These are phyloP conservation scores for Labrus mixtus DNA, from an alignment of 2,113 vertebrate species.

Conservation along the genomic window DNA sequence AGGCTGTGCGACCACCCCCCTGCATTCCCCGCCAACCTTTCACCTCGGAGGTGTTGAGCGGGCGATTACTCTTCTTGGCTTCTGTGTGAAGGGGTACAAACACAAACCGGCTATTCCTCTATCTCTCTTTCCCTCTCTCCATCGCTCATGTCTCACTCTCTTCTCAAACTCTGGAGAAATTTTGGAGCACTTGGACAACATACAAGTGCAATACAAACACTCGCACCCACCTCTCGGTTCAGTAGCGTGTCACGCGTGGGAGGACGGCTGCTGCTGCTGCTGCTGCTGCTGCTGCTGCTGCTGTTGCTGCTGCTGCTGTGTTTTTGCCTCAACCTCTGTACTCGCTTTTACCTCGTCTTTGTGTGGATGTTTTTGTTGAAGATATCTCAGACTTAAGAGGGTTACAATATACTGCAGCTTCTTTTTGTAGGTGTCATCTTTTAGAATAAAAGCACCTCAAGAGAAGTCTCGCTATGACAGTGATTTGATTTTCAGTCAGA, in stretches of 20 bases:
- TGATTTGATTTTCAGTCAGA: background rate
- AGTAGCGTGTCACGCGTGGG: slow-evolving; percentile 37
- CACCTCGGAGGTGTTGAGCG: slow-evolving; percentile 79
- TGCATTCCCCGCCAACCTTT: slow-evolving; percentile 76
- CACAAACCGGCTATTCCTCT: slow-evolving; percentile 51
- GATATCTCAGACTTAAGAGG: background rate
- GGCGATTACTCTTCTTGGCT: slow-evolving; percentile 83
- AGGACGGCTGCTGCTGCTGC: slow-evolving; percentile 25
- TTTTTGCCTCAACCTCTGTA: slow-evolving; percentile 12
- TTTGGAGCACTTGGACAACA: slow-evolving; percentile 33
- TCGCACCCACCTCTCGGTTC: slow-evolving; percentile 37
- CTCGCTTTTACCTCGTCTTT: slow-evolving; percentile 8
- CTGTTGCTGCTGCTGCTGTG: slow-evolving; percentile 31
- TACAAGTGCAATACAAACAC: slow-evolving; percentile 50
- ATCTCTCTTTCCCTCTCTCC: background rate
- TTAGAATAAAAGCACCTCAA: background rate
- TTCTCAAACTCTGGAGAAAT: background rate
- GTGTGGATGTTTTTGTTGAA: background rate
- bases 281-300: too few relatives aligned
- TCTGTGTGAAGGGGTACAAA: slow-evolving; percentile 75
- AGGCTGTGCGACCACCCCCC: slow-evolving; percentile 74
- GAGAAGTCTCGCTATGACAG: background rate
- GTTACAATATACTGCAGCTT: background rate
- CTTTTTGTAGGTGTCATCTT: background rate
- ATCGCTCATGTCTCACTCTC: slow-evolving; percentile 35